A percentile compares a stretch with the other conserved stretches of the same genome.
Conservation (phyloP, 2,113 vertebrate species). For the Pelecanus crispus region DNA sequence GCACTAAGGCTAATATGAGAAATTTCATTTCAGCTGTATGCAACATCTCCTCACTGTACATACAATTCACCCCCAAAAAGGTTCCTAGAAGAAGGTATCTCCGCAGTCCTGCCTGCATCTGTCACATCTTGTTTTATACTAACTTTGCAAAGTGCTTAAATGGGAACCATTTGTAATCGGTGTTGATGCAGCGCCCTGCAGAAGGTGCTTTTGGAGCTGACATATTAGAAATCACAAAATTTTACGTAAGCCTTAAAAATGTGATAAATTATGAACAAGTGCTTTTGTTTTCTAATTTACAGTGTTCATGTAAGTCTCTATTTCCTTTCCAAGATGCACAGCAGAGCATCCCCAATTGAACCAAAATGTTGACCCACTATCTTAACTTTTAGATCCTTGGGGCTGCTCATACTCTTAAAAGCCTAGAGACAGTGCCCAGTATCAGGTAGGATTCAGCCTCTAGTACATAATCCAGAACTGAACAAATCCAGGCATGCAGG, state of each 20-base stretch:
- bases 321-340: slow-evolving; percentile 4
- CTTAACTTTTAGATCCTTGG: neutral
- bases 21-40: neutral
- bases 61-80: neutral
- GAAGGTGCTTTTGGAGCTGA: neutral
- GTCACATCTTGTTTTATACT: neutral
- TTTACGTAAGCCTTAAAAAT: neutral
- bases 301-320: neutral
- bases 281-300: slow-evolving; percentile 1
- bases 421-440: neutral
- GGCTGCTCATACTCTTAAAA: neutral
- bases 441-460: neutral
- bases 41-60: neutral
- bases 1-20: neutral
- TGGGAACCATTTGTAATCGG: neutral
- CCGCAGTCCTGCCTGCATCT: neutral
- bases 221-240: neutral
- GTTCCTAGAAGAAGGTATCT: neutral
- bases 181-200: neutral
- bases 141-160: neutral
- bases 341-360: neutral
- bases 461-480: neutral
- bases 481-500: slow-evolving; percentile 42
- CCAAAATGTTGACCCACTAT: neutral
- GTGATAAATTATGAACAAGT: neutral